Conservation (phyloP, 2,797 vertebrate genomes). For the Galaxias olidus region DNA sequence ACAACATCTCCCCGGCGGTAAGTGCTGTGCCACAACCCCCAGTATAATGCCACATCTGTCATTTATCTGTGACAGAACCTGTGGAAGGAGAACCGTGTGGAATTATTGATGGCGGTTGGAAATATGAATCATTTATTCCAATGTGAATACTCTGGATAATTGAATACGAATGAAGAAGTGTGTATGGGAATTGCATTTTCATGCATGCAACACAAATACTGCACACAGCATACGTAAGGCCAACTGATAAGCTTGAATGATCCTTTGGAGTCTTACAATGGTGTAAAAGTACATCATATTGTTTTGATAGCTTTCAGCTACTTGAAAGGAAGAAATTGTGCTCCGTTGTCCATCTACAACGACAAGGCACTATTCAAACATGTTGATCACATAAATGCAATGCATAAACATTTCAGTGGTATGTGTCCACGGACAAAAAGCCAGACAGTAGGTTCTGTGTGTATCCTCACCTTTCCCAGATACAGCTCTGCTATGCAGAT, state of each 20-base stretch:
- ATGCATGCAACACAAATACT: not conserved
- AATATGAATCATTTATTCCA: slow-evolving; percentile 63
- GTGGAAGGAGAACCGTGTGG: slow-evolving; percentile 33
- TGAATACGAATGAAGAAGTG: slow-evolving; percentile 51
- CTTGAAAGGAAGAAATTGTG: too few relatives aligned
- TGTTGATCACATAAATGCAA: not conserved
- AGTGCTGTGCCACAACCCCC: slow-evolving; percentile 8
- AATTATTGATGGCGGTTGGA: slow-evolving; percentile 30
- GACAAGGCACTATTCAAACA: too few relatives aligned
- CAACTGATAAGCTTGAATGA: too few relatives aligned
- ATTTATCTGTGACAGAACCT: slow-evolving; percentile 39
- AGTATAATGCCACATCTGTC: slow-evolving; percentile 35
- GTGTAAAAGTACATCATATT: too few relatives aligned
- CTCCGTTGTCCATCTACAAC: too few relatives aligned
- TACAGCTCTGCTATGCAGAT: slow-evolving; percentile 25
- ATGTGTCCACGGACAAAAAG: not conserved
- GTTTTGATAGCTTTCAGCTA: too few relatives aligned
- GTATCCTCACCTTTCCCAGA: slow-evolving; percentile 15
- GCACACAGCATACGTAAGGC: too few relatives aligned
- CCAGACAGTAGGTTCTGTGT: not conserved
- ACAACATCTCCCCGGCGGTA: too few relatives aligned
- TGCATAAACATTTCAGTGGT: not conserved
- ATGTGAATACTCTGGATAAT: slow-evolving; percentile 52
- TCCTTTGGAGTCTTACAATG: too few relatives aligned
- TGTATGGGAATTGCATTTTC: slow-evolving; percentile 24